Percentiles rank a stretch among this genome's conserved stretches.
Conservation (phyloP, 2,797 vertebrate genomes). For the Smutsia temminckii region DNA sequence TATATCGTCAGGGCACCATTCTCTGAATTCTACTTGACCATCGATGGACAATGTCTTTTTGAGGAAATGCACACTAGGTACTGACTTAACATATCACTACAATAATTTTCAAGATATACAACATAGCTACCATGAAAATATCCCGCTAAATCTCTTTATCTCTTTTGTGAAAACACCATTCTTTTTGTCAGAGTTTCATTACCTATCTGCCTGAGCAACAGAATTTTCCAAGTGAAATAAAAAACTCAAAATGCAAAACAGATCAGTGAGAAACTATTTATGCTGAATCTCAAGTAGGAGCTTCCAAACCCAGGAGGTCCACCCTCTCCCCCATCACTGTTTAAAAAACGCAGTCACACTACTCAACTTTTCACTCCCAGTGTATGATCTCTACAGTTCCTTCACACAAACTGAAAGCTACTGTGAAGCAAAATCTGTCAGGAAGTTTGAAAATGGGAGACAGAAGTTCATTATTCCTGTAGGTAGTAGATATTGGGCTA, state of each 20-base stretch:
- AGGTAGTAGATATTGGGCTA: neutral
- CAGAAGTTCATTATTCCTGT: neutral
- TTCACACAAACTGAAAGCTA: neutral
- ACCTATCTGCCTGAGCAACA: neutral
- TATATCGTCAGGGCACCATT: neutral
- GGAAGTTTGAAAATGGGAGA: neutral
- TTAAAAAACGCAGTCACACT: neutral
- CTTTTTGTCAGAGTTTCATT: neutral
- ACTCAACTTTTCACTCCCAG: neutral
- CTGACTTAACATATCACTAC: neutral
- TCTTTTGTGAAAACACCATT: neutral
- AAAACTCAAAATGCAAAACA: neutral
- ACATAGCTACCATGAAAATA: neutral
- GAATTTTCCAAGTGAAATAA: neutral
- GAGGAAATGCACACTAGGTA: neutral
- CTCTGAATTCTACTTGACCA: neutral
- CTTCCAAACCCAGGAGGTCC: neutral
- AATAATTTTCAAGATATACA: neutral
- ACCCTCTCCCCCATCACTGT: neutral
- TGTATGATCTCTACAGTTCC: neutral
- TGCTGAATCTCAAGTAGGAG: neutral
- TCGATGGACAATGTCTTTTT: neutral
- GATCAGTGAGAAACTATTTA: neutral
- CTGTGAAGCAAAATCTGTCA: neutral
- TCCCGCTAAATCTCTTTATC: neutral